A percentile compares a stretch with the other conserved stretches of the same genome.
These are phyloP conservation scores for Ceraclea dissimilis DNA, from an alignment of 2,888 invertebrate species.

Conservation along the genomic window DNA sequence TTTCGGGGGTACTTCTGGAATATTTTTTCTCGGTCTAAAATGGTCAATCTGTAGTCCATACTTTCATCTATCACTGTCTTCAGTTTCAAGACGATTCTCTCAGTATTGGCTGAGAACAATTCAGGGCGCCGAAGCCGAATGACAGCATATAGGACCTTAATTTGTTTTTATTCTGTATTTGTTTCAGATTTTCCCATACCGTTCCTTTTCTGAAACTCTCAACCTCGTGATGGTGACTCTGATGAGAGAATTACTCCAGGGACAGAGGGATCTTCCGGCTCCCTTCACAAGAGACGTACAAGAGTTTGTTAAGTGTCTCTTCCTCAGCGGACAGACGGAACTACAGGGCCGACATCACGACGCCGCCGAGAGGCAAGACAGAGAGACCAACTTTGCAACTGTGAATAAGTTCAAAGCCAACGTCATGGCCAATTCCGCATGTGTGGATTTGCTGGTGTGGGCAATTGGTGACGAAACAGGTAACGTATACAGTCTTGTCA, in stretches of 20 bases:
- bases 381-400: slow-evolving; percentile 70
- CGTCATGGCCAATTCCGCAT: slow-evolving; percentile 95
- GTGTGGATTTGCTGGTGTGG: slow-evolving; percentile 96
- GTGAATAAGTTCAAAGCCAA: slow-evolving; percentile 90
- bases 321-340: slow-evolving; percentile 88
- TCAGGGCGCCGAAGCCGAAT: too few species aligned
- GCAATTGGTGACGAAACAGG: slow-evolving; percentile 95
- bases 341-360: slow-evolving; percentile 81
- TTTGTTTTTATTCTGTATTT: neutral
- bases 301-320: slow-evolving; percentile 83
- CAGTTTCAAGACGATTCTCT: too few species aligned
- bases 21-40: too few species aligned
- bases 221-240: slow-evolving; percentile 90
- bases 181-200: slow-evolving; percentile 76
- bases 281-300: slow-evolving; percentile 90
- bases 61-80: too few species aligned
- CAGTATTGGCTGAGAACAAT: too few species aligned
- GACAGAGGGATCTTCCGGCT: slow-evolving; percentile 80
- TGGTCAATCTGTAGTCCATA: too few species aligned
- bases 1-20: too few species aligned
- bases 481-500: too few species aligned
- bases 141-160: too few species aligned
- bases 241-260: slow-evolving; percentile 81
- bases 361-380: slow-evolving; percentile 73
- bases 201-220: slow-evolving; percentile 89